These are phyloP conservation scores for Exephanes ischioxanthus DNA, from an alignment of 2,888 invertebrate genomes.

Conservation along the genomic window DNA sequence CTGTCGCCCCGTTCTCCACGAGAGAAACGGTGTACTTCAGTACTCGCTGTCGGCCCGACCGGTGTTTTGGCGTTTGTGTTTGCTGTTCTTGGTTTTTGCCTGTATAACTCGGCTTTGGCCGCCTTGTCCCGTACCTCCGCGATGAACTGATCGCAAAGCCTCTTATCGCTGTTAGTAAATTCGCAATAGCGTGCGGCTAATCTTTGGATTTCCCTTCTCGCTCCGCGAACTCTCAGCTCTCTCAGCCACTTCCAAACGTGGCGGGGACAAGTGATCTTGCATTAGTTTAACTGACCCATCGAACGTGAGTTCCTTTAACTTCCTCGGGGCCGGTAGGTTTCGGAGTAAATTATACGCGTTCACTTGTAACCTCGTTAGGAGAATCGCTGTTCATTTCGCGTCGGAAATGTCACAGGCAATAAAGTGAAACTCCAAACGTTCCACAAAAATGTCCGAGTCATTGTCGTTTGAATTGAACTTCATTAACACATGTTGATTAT, in stretches of 20 bases:
- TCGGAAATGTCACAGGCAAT: conserved; percentile 21
- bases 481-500: conserved; percentile 27
- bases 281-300: conserved; percentile 25
- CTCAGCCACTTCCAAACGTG: conserved; percentile 27
- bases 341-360: neutral
- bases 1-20: too few relatives aligned
- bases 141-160: conserved; percentile 25
- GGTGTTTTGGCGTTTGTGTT: too few relatives aligned
- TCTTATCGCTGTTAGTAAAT: conserved; percentile 33
- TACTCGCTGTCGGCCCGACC: too few relatives aligned
- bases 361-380: neutral
- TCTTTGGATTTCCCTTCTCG: conserved; percentile 26
- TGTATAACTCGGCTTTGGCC: too few relatives aligned
- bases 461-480: conserved; percentile 32
- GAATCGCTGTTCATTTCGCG: conserved; percentile 10
- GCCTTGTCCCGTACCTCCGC: neutral
- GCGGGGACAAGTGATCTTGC: conserved; percentile 30
- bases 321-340: conserved; percentile 22
- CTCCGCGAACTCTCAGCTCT: conserved; percentile 25
- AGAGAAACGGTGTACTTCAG: too few relatives aligned
- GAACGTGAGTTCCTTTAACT: conserved; percentile 20
- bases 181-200: conserved; percentile 27
- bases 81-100: too few relatives aligned
- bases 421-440: conserved; percentile 24
- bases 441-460: conserved; percentile 34